These are phyloP conservation scores for Lochmaea crataegi DNA, from an alignment of 2,888 invertebrate species.

Conservation along the genomic window DNA sequence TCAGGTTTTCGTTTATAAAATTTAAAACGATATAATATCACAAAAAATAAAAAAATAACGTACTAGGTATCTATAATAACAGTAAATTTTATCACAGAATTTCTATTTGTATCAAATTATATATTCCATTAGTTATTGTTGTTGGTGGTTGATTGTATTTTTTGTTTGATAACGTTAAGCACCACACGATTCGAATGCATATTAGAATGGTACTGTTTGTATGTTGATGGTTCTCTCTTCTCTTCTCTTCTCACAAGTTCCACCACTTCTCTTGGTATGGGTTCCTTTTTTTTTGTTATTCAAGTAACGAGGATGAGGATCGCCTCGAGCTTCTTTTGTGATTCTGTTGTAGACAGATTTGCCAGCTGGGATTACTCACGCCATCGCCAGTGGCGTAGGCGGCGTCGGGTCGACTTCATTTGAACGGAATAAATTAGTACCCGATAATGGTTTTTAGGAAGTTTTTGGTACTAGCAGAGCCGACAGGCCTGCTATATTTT, in stretches of 20 bases:
- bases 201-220: constrained; percentile 12
- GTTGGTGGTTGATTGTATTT: too few relatives aligned
- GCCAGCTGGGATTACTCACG: constrained; percentile 41
- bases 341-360: constrained; percentile 37
- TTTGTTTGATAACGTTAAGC: too few relatives aligned
- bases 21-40: neutral
- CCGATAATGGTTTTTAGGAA: too few relatives aligned
- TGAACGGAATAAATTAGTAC: neutral
- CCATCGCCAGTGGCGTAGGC: constrained; percentile 20
- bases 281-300: constrained; percentile 32
- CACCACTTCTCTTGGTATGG: constrained; percentile 21
- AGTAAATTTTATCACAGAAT: constrained; percentile 22
- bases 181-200: too few relatives aligned
- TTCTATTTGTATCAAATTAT: neutral
- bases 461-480: too few relatives aligned
- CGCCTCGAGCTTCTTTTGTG: constrained; percentile 37
- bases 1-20: constrained; percentile 9
- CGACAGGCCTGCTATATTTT: too few relatives aligned
- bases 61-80: too few relatives aligned
- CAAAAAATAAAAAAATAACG: neutral
- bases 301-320: constrained; percentile 36
- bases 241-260: constrained; percentile 5
- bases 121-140: too few relatives aligned
- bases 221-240: constrained; percentile 19
- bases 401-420: neutral